Evolutionary conservation across 2,113 vertebrate genomes (phyloP), one percentile per base, ranked within the genome.

Genomic region (Sceloporus tristichus): DNA sequence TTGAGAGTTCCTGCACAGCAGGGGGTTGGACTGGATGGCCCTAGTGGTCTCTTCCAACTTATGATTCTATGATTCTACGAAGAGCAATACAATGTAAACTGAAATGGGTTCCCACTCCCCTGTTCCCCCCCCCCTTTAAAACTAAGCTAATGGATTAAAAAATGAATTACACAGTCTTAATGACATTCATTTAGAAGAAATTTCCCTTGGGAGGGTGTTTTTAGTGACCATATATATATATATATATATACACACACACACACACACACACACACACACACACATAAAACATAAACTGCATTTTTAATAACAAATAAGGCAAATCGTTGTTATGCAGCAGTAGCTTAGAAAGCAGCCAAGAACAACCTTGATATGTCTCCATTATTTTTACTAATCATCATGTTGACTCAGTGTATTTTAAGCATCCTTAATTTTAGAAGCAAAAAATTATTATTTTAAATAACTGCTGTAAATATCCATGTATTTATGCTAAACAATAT

Each of bases 91-190:
- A 71, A 81, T 40, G 74, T 84, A 75, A 34, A 80, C 68, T 70
- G 0, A 48, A 14, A 79, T 90, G 38, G 89, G 91, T 93, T 87
- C 19, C 59, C 76, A 29, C 56, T 9, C 9, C 19, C 38, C 9
- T 4, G 2, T 62, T 40, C 19, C 10, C n/a, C 13, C 56, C 40
- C 56, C 16, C 42, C 89, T 91, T 84, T 38, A 83, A 91, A 73
- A 53, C 34, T 92, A 42, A 38, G 40, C 16, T 83, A 90, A 88
- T 77, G n/a, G 87, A 85, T 29, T 87, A 90, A 82, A 92, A 71
- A 93, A 21, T 62, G 85, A 94, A 94, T 84, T 29, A 16, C 21
- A 34, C 65, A 91, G 23, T 88, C 82, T 92, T 92, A 88, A 70
- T 77, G 83, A 81, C 53, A 84, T 92, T 92, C 80, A 92, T 91